These are phyloP conservation scores for Brachionus asplanchnoidis DNA, from an alignment of 1,140 invertebrate species.

Conservation along the genomic window DNA sequence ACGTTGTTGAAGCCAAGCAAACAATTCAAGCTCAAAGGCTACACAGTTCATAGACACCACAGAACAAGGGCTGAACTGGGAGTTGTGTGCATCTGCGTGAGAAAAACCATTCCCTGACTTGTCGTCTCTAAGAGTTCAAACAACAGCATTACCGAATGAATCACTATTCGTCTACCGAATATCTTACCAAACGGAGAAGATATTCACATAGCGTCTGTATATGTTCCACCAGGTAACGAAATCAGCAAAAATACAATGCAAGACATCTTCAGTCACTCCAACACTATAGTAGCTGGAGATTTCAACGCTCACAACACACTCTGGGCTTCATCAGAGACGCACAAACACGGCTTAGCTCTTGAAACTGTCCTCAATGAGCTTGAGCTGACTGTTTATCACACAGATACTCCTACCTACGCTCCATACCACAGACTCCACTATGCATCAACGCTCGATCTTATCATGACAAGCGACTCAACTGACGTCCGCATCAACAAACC, in stretches of 20 bases:
- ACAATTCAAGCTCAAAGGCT: not conserved
- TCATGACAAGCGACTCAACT: no score
- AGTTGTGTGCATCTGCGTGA: not conserved
- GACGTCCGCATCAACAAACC: no score
- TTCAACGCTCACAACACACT: not conserved
- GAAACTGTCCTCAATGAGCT: not conserved
- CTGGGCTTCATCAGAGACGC: not conserved
- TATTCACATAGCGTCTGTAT: not conserved
- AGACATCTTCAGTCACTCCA: not conserved
- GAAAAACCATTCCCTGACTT: not conserved
- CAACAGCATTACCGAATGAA: not conserved
- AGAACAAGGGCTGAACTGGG: not conserved
- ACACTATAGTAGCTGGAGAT: not conserved
- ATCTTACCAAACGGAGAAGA: not conserved
- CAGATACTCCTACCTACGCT: no score
- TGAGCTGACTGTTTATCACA: not conserved
- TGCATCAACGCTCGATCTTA: no score
- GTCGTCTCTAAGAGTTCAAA: not conserved
- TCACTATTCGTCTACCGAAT: not conserved
- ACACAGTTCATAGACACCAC: not conserved
- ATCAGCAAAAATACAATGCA: conserved; percentile 1
- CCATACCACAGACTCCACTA: no score
- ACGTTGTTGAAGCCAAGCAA: not conserved
- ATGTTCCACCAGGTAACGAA: not conserved
- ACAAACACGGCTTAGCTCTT: not conserved